Evolutionary conservation across 2,888 invertebrate genomes (phyloP).

Genomic region (Drosophila silvestris): DNA sequence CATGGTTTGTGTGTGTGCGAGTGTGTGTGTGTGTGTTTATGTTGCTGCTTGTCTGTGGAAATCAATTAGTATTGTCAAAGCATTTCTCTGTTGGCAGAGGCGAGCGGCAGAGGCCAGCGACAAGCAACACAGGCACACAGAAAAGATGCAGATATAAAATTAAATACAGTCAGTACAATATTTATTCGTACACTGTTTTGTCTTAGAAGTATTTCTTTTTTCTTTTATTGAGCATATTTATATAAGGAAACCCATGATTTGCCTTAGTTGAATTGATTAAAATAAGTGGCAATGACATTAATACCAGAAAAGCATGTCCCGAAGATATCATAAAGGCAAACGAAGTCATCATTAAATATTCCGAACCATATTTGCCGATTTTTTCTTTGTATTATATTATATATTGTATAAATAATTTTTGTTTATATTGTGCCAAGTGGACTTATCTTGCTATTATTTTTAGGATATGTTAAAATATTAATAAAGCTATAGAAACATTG

Average conservation of each 20-base stretch:
- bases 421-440: not conserved
- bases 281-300: not conserved
- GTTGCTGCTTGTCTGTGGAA: slow-evolving; percentile 33
- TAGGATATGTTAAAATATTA: not conserved
- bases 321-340: not conserved
- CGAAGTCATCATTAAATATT: not conserved
- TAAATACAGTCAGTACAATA: not conserved
- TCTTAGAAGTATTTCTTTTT: not conserved
- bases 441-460: not conserved
- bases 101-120: slow-evolving; percentile 5
- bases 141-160: slow-evolving; percentile 2
- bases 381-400: not conserved
- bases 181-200: not conserved
- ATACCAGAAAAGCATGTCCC: not conserved
- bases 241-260: not conserved
- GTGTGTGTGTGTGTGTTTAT: slow-evolving; percentile 3
- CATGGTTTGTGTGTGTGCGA: not conserved
- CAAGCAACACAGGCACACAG: slow-evolving; percentile 3
- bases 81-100: slow-evolving; percentile 34
- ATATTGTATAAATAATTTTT: not conserved
- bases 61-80: slow-evolving; percentile 74
- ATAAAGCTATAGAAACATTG: not conserved
- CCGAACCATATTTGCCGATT: not conserved
- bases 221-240: not conserved
- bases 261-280: not conserved